Conservation (phyloP, 1,140 invertebrate genomes). For the Aradophagus sp. region DNA sequence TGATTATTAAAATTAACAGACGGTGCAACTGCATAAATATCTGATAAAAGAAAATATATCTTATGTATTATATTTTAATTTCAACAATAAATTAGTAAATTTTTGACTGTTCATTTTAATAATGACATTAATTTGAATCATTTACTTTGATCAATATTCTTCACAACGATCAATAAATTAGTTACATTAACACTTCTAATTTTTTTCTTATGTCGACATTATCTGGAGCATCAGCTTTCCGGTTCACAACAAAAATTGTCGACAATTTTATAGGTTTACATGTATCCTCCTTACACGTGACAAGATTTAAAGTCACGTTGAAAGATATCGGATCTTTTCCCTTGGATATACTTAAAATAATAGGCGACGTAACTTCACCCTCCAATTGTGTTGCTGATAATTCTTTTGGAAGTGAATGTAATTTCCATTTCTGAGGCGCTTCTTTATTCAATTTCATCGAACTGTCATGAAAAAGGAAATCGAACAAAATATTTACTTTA, state of each 20-base stretch:
- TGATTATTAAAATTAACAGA: no score
- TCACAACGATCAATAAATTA: no score
- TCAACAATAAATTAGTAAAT: no score
- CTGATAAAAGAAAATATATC: no score
- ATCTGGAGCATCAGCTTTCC: no score
- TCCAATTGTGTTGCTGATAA: conserved; percentile 64
- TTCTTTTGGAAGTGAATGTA: conserved; percentile 63
- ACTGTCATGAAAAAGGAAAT: conserved; percentile 69
- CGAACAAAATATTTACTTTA: conserved; percentile 73
- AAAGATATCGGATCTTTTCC: conserved; percentile 60
- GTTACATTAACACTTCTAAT: no score
- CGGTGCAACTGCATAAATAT: no score
- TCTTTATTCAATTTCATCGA: conserved; percentile 79
- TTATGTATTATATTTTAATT: no score
- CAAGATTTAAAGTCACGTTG: conserved; percentile 69
- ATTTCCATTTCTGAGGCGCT: conserved; percentile 80
- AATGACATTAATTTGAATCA: no score
- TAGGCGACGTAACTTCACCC: conserved; percentile 63
- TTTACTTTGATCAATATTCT: no score
- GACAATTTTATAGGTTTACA: conserved; percentile 73
- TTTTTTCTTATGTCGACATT: no score
- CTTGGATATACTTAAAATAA: conserved; percentile 67
- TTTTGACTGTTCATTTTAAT: no score
- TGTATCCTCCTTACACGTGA: conserved; percentile 71
- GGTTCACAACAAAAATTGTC: conserved; percentile 6